These are phyloP conservation scores for Morpho helenor DNA, from an alignment of 2,888 invertebrate species.

Conservation along the genomic window DNA sequence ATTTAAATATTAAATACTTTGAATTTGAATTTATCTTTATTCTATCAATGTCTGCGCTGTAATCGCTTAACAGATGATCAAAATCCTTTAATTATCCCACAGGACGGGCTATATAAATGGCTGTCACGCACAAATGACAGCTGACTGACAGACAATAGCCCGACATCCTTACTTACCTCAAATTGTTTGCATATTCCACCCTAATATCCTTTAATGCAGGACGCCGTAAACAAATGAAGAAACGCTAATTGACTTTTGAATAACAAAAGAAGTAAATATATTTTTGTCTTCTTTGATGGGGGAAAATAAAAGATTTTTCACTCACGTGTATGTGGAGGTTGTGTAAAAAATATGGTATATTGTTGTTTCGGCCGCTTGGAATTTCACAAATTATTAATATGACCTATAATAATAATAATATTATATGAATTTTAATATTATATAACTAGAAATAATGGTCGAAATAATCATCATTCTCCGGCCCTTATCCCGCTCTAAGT, in stretches of 20 bases:
- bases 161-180: constrained; percentile 9
- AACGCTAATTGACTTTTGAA: constrained; percentile 22
- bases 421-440: no score
- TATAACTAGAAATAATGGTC: no score
- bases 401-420: no score
- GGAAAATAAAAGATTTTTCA: constrained; percentile 15
- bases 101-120: constrained; percentile 7
- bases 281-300: constrained; percentile 17
- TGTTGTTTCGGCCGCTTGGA: background rate
- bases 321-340: constrained; percentile 8
- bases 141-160: constrained; percentile 15
- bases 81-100: constrained; percentile 9
- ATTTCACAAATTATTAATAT: background rate
- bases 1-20: no score
- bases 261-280: constrained; percentile 22
- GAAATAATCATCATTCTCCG: no score
- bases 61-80: constrained; percentile 1
- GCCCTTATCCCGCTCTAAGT: no score
- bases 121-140: constrained; percentile 16
- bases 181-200: constrained; percentile 13
- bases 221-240: constrained; percentile 18
- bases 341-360: constrained; percentile 11
- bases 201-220: constrained; percentile 16
- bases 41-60: background rate
- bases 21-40: background rate